Evolutionary conservation across 1,140 invertebrate species (phyloP), one percentile per base, ranked within the genome.

Genomic region (Diachasmimorpha longicaudata): DNA sequence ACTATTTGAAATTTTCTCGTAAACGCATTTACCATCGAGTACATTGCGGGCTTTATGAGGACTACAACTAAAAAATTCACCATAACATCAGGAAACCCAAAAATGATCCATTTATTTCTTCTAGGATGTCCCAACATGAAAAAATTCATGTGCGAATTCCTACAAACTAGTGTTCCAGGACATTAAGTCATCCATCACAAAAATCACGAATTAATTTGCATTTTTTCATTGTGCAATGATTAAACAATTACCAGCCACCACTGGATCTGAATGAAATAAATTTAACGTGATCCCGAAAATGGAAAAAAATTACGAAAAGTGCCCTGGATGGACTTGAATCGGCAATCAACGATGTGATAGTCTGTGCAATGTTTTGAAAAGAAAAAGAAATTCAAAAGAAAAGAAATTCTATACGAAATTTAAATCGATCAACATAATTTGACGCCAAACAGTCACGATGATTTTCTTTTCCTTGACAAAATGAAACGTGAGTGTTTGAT

Each of bases 341-440:
- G 14, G 84, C 84, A 86, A 87, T 87, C 82, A 86, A 87, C 79
- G 84, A 86, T 87, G 85, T 87, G 85, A 87, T 88, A 88, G 86
- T 82, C 81, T 80, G 78, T 80, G 80, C 83, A 81, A 78, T 58
- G 77, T 44, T 31, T 36, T 76, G 5, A 46, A 44, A 48, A 3
- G 16, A 68, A 55, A 55, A 68, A 16, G 4, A 25, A 71, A 48
- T 23, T 19, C 16, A 23, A 37, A 21, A 39, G 36, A 58, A 42
- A 72, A 19, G 13, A 74, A 42, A 72, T 36, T 25, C n/a, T 10
- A 71, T 25, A 13, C 37, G 19, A 19, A 72, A 39, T 25, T 9
- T 37, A 6, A 36, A 58, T 36, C 3, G 39, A 55, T 23, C 36
- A 46, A 39, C 31, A 31, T 6, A 21, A 8, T 9, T 66, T 10